Base-by-base conservation (phyloP, 2,113 vertebrate genomes). In the Perognathus longimembris region DNA sequence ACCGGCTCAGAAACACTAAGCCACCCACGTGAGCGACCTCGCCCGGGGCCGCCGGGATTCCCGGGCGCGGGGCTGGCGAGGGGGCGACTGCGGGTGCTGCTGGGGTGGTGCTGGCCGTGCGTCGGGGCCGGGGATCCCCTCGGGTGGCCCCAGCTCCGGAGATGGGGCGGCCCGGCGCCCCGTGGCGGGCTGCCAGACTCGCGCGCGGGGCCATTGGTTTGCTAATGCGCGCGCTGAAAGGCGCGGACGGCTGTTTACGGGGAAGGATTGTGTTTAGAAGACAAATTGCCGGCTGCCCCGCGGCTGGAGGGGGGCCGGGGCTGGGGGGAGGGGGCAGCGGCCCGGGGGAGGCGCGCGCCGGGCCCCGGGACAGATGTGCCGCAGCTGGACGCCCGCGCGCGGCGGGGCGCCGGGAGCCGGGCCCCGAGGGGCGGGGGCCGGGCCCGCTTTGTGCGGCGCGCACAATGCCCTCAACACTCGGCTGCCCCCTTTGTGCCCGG, bases 241-340 rank as follows among this genome's bases (percentile, higher is more conserved):
- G 85, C 90, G 45, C 42, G 7, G 77, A 66, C 45, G 54, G 92
- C n/a, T 54, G 69, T 96, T 96, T 96, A 95, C 91, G 90, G 93
- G 82, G 71, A 95, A 94, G 95, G 95, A 77, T 89, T 54, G 78
- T 95, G 93, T 97, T 97, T 96, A 94, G 92, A 87, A 88, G 88
- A 97, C 97, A 97, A 97, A 97, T 97, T 97, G 91, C 45, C 45
- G 45, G 45, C 45, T 45, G 45, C 96, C 93, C 91, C 76, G 82
- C 87, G 50, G 59, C 80, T 69, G 8, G 67, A 50, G 67, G 30
- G 14, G 54, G 83, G 6, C 28, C 45, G 66, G 66, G 69, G n/a
- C n/a, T 0, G 34, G 40, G 40, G 18, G 7, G 57, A 45, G 73
- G 12, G 32, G 50, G 34, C 38, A 6, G 22, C 2, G 42, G 30